phyloP scores from a whole-genome alignment of 2,113 vertebrate genomes.

The Peromyscus californicus region DNA sequence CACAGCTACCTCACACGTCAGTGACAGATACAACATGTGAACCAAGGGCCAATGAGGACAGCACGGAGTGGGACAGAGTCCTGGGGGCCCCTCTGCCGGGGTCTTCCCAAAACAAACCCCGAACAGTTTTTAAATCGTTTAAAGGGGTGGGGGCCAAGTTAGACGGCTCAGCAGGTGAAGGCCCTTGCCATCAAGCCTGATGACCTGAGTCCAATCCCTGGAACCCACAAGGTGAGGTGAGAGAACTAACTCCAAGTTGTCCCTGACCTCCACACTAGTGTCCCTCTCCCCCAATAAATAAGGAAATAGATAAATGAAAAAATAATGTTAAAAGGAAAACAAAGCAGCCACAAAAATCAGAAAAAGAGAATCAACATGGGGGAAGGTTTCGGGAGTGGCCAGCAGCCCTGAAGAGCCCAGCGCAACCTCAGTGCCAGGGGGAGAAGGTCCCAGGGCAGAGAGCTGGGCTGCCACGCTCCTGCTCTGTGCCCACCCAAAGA shows the following conservation, averaged over 20 bases:
- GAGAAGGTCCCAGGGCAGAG: neutral
- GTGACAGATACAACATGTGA: neutral
- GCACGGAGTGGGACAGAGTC: neutral
- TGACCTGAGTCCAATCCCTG: neutral
- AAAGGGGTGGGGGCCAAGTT: neutral
- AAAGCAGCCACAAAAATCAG: neutral
- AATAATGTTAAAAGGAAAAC: too few relatives aligned
- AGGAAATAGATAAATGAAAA: neutral
- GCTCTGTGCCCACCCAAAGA: neutral
- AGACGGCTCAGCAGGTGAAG: neutral
- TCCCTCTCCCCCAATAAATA: neutral
- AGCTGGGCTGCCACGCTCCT: too few relatives aligned
- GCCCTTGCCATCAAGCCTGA: too few relatives aligned
- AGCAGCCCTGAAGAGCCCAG: neutral
- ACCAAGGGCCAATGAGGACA: rapidly evolving
- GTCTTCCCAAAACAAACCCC: rapidly evolving
- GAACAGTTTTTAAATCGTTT: neutral
- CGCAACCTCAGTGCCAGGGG: neutral
- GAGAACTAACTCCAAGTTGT: neutral
- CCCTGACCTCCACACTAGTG: neutral
- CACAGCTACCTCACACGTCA: neutral
- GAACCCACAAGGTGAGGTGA: neutral
- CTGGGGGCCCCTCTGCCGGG: rapidly evolving
- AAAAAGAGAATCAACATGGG: neutral
- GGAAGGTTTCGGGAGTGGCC: neutral